Base-by-base conservation (phyloP, 2,888 invertebrate genomes). In the Chesias legatella region DNA sequence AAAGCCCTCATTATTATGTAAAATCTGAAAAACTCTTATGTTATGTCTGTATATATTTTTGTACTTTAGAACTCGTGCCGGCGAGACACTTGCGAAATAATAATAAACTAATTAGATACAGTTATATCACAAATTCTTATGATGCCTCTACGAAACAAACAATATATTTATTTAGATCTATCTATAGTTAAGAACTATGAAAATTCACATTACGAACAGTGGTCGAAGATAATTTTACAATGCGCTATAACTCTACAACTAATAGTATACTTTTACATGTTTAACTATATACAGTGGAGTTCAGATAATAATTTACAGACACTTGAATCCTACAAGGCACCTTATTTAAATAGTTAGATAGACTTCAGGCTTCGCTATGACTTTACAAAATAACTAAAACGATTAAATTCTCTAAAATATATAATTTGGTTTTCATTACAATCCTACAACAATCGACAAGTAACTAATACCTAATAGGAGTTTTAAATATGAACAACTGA, bases 361-460 rank as follows among this genome's bases (percentile, higher is more conserved):
- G 79, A 83, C 79, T 82, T 83, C 79, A 84, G 81, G 86, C 84
- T 83, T 83, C 77, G 69, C 80, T 82, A 80, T 84, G 84, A 85
- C 85, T 85, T 83, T 84, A 85, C 78, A 86, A 72, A 79, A 79
- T 79, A 82, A 81, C 80, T 84, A 83, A 82, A 79, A 74, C 73
- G 73, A 79, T 80, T 84, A 81, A 80, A 82, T 83, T 82, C 80
- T 85, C 83, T 86, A 86, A 79, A 81, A 85, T 84, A 85, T 86
- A 85, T 83, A 85, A 84, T 88, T 88, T 88, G 86, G 88, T 85
- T 80, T 85, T 81, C 79, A 81, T 82, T 84, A 84, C 73, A 83
- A 79, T 78, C 76, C 81, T 86, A 88, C 78, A 84, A 83, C 81
- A 86, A 82, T 79, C 73, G 79, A 79, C 76, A 79, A 72, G 73